Conservation (phyloP, 2,888 invertebrate genomes). For the Melanophora roralis region DNA sequence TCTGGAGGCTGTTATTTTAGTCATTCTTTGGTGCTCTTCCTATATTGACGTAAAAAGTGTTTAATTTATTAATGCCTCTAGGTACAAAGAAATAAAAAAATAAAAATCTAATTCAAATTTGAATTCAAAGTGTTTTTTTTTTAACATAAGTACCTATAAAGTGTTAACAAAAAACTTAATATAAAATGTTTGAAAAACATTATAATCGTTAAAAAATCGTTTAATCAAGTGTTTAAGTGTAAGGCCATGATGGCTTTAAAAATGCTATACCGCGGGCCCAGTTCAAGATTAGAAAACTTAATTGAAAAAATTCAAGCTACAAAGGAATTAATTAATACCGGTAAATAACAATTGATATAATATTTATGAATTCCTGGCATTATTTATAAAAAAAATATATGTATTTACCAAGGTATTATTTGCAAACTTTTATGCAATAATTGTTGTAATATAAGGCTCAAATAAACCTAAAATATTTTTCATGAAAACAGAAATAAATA, state of each 20-base stretch:
- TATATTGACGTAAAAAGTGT: slow-evolving; percentile 70
- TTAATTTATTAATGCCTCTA: background rate
- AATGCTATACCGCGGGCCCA: slow-evolving; percentile 93
- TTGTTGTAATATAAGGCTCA: too few species aligned
- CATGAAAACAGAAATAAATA: too few species aligned
- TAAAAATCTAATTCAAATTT: background rate
- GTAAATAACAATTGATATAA: too few species aligned
- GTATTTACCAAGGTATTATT: too few species aligned
- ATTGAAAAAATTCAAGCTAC: slow-evolving; percentile 92
- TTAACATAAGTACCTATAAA: background rate
- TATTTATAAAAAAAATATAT: too few species aligned
- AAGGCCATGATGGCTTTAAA: slow-evolving; percentile 77
- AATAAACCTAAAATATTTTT: too few species aligned
- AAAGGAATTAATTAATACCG: slow-evolving; percentile 80
- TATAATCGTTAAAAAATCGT: background rate
- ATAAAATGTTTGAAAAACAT: slow-evolving; percentile 33
- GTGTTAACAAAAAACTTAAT: background rate
- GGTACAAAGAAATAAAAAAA: slow-evolving; percentile 13
- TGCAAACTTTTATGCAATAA: too few species aligned
- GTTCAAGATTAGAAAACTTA: slow-evolving; percentile 88
- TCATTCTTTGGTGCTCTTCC: slow-evolving; percentile 75
- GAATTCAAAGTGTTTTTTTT: background rate
- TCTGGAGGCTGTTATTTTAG: slow-evolving; percentile 63
- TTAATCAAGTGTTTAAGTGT: slow-evolving; percentile 25
- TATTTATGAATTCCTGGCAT: too few species aligned